These are phyloP conservation scores for Oxystoma pomonae DNA, from an alignment of 2,888 invertebrate genomes.

Conservation along the genomic window DNA sequence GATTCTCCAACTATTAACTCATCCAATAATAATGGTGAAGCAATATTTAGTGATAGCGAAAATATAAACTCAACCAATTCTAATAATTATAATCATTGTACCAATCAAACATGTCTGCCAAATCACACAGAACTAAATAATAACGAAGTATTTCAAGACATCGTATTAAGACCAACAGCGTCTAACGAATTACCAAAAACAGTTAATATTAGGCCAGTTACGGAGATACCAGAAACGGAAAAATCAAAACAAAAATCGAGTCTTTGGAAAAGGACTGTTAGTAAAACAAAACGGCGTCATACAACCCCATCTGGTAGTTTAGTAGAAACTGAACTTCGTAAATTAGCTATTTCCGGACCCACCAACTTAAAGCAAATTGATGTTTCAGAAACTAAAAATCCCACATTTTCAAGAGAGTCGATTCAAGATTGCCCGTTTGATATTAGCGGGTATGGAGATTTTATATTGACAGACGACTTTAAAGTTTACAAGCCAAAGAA, in stretches of 20 bases:
- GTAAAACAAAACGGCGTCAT: conserved; percentile 12
- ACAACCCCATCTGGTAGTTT: conserved; percentile 12
- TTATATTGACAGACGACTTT: conserved; percentile 39
- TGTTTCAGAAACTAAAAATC: conserved; percentile 14
- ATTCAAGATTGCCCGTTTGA: conserved; percentile 43
- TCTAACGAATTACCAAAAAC: not conserved
- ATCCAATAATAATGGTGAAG: not conserved
- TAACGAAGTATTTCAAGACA: not conserved
- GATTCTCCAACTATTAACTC: not conserved
- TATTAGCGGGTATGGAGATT: conserved; percentile 35
- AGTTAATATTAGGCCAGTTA: not conserved
- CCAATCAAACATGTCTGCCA: too few relatives aligned
- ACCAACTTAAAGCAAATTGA: conserved; percentile 22
- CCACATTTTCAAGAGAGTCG: conserved; percentile 16
- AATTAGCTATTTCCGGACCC: conserved; percentile 26
- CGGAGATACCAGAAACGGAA: conserved; percentile 5
- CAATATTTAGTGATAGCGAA: not conserved
- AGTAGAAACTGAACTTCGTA: conserved; percentile 9
- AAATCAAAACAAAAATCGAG: not conserved
- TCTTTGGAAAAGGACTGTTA: conserved; percentile 7
- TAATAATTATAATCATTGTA: too few relatives aligned
- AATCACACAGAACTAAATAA: too few relatives aligned
- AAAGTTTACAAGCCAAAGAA: conserved; percentile 36
- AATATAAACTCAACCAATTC: not conserved
- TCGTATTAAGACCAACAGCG: not conserved